Base-by-base conservation (phyloP, 2,888 invertebrate species). In the Parelbella ahira region DNA sequence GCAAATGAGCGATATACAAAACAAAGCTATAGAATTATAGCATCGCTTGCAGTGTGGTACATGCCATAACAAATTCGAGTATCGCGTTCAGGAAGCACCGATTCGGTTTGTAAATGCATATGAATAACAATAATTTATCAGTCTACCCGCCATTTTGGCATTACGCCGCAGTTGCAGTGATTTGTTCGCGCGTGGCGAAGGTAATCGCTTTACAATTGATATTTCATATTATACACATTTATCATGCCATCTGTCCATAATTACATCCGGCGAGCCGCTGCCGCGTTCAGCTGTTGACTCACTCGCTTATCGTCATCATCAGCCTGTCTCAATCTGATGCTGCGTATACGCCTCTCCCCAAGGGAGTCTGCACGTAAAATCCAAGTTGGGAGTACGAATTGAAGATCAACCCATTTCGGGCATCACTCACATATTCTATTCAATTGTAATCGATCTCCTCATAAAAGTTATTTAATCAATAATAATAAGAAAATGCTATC, bases 171-270 rank as follows among this genome's bases (percentile, higher is more conserved):
- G 18, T 15, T 5, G n/a, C 1, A 13, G 24, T 41, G 32, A 41
- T 41, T 41, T 41, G 39, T 41, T 41, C 39, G 30, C 13, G 6
- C 29, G 29, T 37, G 29, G 20, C 25, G 9, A 27, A 21, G 33
- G 36, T 51, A 56, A 50, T 48, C 37, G 48, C 44, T 47, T 45
- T 44, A 37, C 41, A 49, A 54, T 47, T 51, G 44, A 47, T 53
- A 52, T 53, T 53, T 48, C 39, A 51, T 51, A 41, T 47, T 48
- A 50, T 39, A 38, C 37, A 27, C 48, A 48, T 56, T 56, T 43
- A 44, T 54, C 51, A 37, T 28, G 20, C 27, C 37, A 52, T 37
- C 32, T 36, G 37, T 37, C 46, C 45, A 44, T 29, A 23, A 20
- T 29, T 37, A 29, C 32, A 39, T 24, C 39, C 18, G 30, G 18